A percentile compares a stretch with the other conserved stretches of the same genome.
phyloP scores from a whole-genome alignment of 2,888 invertebrate species.

The Eugnorisma glareosa region DNA sequence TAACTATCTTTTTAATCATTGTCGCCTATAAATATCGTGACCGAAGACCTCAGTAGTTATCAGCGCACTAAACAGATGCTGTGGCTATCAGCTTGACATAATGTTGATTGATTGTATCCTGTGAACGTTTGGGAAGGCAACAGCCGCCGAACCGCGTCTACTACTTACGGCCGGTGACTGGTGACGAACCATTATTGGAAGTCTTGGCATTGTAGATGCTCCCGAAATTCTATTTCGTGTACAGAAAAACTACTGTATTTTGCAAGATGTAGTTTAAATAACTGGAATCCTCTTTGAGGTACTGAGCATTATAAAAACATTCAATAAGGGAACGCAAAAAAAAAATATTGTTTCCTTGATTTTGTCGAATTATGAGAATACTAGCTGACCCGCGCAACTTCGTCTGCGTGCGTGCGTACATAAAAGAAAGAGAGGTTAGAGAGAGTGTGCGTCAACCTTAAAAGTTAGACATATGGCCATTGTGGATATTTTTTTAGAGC shows the following conservation, averaged over 20 bases:
- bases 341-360: neutral
- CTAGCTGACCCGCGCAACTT: too few relatives aligned
- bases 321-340: neutral
- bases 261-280: neutral
- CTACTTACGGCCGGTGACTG: neutral
- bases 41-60: slow-evolving; percentile 41
- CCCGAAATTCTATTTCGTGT: neutral
- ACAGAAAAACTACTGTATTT: neutral
- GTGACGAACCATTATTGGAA: slow-evolving; percentile 1
- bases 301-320: neutral
- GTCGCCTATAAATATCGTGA: slow-evolving; percentile 45
- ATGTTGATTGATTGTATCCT: slow-evolving; percentile 57
- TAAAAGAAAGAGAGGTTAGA: too few relatives aligned
- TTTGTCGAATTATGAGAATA: neutral
- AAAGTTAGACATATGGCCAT: too few relatives aligned
- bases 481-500: too few relatives aligned
- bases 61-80: slow-evolving; percentile 32
- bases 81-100: slow-evolving; percentile 29
- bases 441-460: too few relatives aligned
- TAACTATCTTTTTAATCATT: slow-evolving; percentile 17
- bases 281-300: neutral
- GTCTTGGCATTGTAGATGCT: neutral
- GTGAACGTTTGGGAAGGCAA: slow-evolving; percentile 43
- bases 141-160: neutral
- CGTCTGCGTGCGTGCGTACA: too few relatives aligned